These are phyloP conservation scores for Ptychoptera albimana DNA, from an alignment of 2,888 invertebrate species.

Conservation along the genomic window DNA sequence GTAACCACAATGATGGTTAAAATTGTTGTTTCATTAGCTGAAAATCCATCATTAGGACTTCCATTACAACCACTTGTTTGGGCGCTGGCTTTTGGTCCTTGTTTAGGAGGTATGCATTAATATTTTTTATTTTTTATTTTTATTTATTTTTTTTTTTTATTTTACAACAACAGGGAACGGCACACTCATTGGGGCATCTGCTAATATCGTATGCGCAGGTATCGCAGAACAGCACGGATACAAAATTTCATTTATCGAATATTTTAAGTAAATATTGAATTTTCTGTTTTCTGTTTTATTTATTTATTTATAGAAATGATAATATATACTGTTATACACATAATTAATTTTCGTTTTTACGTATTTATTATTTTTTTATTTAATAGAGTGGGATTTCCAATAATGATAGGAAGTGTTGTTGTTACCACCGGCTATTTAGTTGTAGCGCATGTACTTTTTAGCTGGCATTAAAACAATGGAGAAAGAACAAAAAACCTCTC, in stretches of 20 bases:
- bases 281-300: neutral
- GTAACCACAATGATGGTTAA: constrained; percentile 85
- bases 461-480: constrained; percentile 40
- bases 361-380: too few species aligned
- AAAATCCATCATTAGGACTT: constrained; percentile 47
- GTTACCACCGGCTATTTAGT: constrained; percentile 53
- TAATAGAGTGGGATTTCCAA: constrained; percentile 64
- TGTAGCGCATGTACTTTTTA: constrained; percentile 48
- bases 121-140: constrained; percentile 13
- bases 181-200: constrained; percentile 76
- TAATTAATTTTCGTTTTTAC: constrained; percentile 1
- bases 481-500: too few species aligned
- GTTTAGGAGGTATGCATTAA: constrained; percentile 50
- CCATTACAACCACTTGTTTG: constrained; percentile 70
- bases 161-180: constrained; percentile 52
- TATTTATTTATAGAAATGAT: too few species aligned
- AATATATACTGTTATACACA: neutral
- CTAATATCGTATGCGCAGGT: constrained; percentile 82
- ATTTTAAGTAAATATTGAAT: constrained; percentile 46
- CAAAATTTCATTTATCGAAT: constrained; percentile 64
- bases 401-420: constrained; percentile 56
- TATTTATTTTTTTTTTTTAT: neutral
- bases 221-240: constrained; percentile 88
- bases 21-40: constrained; percentile 53
- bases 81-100: constrained; percentile 76